Conservation (phyloP, 2,113 vertebrate genomes). For the Verasper variegatus region DNA sequence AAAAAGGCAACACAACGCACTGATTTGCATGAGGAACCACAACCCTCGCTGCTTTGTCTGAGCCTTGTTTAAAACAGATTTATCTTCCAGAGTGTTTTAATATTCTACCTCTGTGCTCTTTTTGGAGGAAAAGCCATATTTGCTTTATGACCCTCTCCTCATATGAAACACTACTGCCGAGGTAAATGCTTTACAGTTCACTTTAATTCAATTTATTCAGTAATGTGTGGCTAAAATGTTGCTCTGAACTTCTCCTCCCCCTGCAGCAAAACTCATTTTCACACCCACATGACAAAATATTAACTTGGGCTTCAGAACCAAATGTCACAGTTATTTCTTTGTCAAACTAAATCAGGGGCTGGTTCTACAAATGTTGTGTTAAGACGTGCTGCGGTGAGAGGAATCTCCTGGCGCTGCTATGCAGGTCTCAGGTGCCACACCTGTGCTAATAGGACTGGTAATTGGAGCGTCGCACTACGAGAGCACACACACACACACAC, state of each 20-base stretch:
- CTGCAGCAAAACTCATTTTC: conserved; percentile 57
- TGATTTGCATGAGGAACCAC: neutral
- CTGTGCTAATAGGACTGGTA: conserved; percentile 60
- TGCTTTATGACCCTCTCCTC: conserved; percentile 7
- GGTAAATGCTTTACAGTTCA: conserved; percentile 30
- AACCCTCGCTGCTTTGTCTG: neutral
- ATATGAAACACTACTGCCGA: conserved; percentile 29
- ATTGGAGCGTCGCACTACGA: conserved; percentile 35
- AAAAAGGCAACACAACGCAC: neutral
- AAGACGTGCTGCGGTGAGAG: neutral
- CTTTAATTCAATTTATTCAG: conserved; percentile 33
- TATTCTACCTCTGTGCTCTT: conserved; percentile 31
- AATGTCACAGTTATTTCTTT: conserved; percentile 53
- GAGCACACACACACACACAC: conserved; percentile 11
- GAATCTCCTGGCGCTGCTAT: conserved; percentile 20
- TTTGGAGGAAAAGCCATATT: neutral
- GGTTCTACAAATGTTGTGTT: conserved; percentile 10
- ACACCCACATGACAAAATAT: conserved; percentile 54
- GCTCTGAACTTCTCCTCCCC: conserved; percentile 8
- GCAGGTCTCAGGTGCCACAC: conserved; percentile 66
- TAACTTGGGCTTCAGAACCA: conserved; percentile 14
- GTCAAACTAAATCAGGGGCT: conserved; percentile 32
- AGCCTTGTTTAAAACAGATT: conserved; percentile 6
- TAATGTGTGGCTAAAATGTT: conserved; percentile 16
- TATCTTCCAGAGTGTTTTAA: conserved; percentile 4